phyloP scores from a whole-genome alignment of 2,888 invertebrate species.

The Odontomyia ornata region DNA sequence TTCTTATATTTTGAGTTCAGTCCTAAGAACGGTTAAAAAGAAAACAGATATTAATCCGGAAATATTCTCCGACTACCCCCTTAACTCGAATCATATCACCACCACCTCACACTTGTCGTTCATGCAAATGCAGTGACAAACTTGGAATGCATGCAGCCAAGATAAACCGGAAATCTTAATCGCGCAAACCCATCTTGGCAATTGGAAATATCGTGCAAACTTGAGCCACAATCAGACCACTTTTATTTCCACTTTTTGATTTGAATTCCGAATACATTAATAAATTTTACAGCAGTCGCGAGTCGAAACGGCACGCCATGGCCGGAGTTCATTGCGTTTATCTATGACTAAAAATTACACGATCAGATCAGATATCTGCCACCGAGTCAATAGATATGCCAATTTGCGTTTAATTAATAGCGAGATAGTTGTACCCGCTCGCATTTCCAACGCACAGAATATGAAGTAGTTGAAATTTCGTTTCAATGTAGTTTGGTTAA shows the following conservation, averaged over 20 bases:
- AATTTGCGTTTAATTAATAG: constrained; percentile 18
- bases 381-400: constrained; percentile 6
- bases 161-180: constrained; percentile 24
- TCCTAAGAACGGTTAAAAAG: no score
- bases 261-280: background rate
- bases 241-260: background rate
- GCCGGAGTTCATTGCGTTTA: background rate
- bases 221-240: background rate
- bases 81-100: background rate
- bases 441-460: background rate
- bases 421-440: background rate
- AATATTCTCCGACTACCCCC: background rate
- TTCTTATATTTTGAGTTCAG: no score
- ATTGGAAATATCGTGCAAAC: constrained; percentile 15
- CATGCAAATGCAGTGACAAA: constrained; percentile 1
- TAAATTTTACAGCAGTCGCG: constrained; percentile 4
- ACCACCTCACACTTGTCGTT: constrained; percentile 5
- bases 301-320: background rate
- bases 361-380: background rate
- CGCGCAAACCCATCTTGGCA: constrained; percentile 1
- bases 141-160: background rate
- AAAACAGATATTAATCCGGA: no score
- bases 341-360: constrained; percentile 7
- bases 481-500: background rate
- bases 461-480: background rate